Evolutionary conservation across 2,888 invertebrate genomes (phyloP).

Genomic region (Apamea crenata): DNA sequence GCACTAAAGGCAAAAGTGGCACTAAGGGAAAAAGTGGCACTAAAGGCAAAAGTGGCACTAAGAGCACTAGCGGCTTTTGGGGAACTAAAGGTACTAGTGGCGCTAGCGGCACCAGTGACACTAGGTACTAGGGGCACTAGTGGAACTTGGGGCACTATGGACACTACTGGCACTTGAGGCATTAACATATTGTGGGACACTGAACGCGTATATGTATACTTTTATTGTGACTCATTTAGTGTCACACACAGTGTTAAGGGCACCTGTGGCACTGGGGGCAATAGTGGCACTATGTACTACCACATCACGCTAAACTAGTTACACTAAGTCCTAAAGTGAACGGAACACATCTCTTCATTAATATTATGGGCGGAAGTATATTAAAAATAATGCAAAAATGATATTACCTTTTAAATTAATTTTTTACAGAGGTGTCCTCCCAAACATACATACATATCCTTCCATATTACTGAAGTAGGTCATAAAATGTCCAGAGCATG

Average conservation of each 20-base stretch:
- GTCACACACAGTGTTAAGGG: background rate
- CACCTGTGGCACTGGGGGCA: background rate
- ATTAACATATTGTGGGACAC: background rate
- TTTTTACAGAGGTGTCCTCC: background rate
- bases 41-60: background rate
- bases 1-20: slow-evolving; percentile 3
- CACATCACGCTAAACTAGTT: slow-evolving; percentile 14
- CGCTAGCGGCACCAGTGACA: slow-evolving; percentile 14
- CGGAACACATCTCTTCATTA: slow-evolving; percentile 14
- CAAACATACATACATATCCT: slow-evolving; percentile 31
- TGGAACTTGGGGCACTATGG: background rate
- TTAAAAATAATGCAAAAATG: slow-evolving; percentile 5
- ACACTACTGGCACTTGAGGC: background rate
- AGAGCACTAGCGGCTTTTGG: background rate
- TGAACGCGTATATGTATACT: background rate
- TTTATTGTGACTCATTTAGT: background rate
- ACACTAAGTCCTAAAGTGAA: slow-evolving; percentile 31
- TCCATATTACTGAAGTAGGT: slow-evolving; percentile 29
- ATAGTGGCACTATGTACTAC: slow-evolving; percentile 10
- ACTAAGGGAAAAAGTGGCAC: slow-evolving; percentile 2
- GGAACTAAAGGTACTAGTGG: background rate
- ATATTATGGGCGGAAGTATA: slow-evolving; percentile 13
- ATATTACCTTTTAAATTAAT: slow-evolving; percentile 22
- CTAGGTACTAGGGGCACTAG: slow-evolving; percentile 25
- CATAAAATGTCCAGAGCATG: background rate